Conservation (phyloP, 2,113 vertebrate species). For the Anarhynchus alexandrinus region DNA sequence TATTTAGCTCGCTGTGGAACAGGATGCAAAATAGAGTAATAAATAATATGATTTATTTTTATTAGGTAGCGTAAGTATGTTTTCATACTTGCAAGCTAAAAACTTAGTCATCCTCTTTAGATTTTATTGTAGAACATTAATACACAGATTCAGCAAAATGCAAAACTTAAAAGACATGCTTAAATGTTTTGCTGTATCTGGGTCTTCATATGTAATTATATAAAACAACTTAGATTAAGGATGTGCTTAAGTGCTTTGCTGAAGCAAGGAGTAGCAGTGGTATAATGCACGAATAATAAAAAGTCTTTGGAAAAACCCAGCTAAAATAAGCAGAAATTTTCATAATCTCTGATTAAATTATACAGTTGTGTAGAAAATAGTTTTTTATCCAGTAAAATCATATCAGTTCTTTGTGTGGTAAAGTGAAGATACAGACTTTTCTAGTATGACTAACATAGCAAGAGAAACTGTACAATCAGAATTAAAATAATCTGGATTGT, state of each 20-base stretch:
- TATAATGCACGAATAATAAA: not conserved
- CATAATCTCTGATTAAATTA: not conserved
- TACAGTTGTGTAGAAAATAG: not conserved
- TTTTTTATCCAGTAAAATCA: not conserved
- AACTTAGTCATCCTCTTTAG: not conserved
- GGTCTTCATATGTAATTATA: not conserved
- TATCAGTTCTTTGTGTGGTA: not conserved
- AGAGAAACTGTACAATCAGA: not conserved
- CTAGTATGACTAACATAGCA: not conserved
- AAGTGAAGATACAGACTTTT: not conserved
- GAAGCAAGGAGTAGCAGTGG: not conserved
- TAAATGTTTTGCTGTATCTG: not conserved
- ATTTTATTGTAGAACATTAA: not conserved
- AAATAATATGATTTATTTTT: conserved; percentile 27
- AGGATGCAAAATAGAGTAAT: not conserved
- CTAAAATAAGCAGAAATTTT: not conserved
- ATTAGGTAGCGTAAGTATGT: not conserved
- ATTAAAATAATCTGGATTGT: not conserved
- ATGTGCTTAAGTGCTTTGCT: not conserved
- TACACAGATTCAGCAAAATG: not conserved
- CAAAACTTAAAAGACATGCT: not conserved
- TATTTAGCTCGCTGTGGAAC: not conserved
- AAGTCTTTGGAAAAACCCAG: not conserved
- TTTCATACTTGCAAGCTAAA: not conserved
- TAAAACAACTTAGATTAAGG: not conserved